Evolutionary conservation across 2,888 invertebrate species (phyloP).

Genomic region (Colletes collaris): DNA sequence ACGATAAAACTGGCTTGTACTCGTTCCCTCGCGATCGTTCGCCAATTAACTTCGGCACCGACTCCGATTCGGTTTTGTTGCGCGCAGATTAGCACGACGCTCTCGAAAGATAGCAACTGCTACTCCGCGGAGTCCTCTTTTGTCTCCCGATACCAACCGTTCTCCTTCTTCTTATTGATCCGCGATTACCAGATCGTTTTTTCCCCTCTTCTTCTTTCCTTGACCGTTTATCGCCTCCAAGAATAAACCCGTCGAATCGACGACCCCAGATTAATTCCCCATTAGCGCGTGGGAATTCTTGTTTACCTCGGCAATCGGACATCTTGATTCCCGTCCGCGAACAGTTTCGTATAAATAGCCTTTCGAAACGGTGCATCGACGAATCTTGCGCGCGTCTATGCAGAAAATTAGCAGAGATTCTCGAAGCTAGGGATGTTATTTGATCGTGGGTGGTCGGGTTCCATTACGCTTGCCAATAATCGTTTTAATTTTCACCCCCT

Average conservation of each 20-base stretch:
- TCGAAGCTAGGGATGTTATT: too few species aligned
- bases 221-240: conserved; percentile 24
- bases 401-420: too few species aligned
- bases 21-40: conserved; percentile 46
- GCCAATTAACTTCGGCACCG: conserved; percentile 52
- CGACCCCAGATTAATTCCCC: not conserved
- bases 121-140: conserved; percentile 11
- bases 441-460: too few species aligned
- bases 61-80: conserved; percentile 40
- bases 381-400: not conserved
- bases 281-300: not conserved
- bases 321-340: not conserved
- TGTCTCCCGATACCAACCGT: not conserved
- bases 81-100: conserved; percentile 37
- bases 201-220: conserved; percentile 1
- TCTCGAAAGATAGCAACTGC: conserved; percentile 42
- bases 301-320: not conserved
- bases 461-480: too few species aligned
- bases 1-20: conserved; percentile 1
- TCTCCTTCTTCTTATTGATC: conserved; percentile 18
- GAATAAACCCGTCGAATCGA: conserved; percentile 22
- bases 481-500: conserved; percentile 14
- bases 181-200: conserved; percentile 17
- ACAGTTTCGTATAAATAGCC: too few species aligned
- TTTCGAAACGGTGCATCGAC: too few species aligned